Conservation (phyloP, 2,888 invertebrate genomes). For the Cyrtodaria siliqua region DNA sequence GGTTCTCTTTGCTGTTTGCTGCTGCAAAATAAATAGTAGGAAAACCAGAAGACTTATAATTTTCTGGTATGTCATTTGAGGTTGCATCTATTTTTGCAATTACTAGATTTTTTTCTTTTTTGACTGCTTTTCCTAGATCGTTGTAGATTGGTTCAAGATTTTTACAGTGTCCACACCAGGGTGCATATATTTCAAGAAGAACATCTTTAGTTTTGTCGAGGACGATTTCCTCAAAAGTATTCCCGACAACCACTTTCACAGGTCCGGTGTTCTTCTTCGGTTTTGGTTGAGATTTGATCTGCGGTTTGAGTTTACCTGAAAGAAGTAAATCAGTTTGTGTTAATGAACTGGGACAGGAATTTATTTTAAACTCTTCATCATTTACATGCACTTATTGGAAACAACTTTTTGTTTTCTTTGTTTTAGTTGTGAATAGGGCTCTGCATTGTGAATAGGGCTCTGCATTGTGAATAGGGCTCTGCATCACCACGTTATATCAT, state of each 20-base stretch:
- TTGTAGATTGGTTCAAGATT: constrained; percentile 87
- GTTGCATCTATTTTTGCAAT: constrained; percentile 86
- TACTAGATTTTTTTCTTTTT: constrained; percentile 81
- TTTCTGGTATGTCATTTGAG: constrained; percentile 86
- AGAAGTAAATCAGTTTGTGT: constrained; percentile 33
- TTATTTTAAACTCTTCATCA: too few relatives aligned
- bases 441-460: too few relatives aligned
- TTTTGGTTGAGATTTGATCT: constrained; percentile 87
- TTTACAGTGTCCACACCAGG: constrained; percentile 89
- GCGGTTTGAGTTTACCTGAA: constrained; percentile 86
- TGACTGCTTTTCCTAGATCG: constrained; percentile 84
- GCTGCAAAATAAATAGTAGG: constrained; percentile 87
- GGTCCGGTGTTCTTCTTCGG: constrained; percentile 87
- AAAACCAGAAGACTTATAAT: constrained; percentile 85
- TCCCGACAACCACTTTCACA: constrained; percentile 87
- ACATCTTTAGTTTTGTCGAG: constrained; percentile 87
- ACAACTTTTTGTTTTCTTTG: too few relatives aligned
- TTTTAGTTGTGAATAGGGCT: too few relatives aligned
- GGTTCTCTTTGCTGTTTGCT: constrained; percentile 82
- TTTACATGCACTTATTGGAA: too few relatives aligned
- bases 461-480: too few relatives aligned
- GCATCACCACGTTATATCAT: too few relatives aligned
- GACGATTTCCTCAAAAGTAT: constrained; percentile 87
- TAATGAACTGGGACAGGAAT: too few relatives aligned
- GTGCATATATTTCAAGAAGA: constrained; percentile 88